Conservation (phyloP, 1,140 invertebrate genomes). For the Pantala flavescens region DNA sequence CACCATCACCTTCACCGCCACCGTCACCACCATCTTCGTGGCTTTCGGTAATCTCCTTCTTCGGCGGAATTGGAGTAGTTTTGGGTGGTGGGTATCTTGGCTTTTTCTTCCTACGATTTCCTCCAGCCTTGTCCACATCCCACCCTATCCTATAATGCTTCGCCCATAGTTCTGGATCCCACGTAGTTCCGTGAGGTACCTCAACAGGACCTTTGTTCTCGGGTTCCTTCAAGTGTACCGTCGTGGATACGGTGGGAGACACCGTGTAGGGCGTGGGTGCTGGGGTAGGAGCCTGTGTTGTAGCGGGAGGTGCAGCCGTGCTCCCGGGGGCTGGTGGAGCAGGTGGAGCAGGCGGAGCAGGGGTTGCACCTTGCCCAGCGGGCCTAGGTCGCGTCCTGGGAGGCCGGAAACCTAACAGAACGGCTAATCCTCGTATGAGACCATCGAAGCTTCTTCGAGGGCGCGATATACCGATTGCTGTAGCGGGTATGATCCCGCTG, state of each 20-base stretch:
- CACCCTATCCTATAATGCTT: not conserved
- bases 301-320: not conserved
- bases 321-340: no score
- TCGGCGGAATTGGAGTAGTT: not conserved
- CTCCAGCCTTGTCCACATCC: not conserved
- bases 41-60: not conserved
- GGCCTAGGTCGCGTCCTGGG: not conserved
- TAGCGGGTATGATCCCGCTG: not conserved
- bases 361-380: not conserved
- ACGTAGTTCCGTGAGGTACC: not conserved
- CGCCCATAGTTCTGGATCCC: not conserved
- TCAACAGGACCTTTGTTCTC: not conserved
- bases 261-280: not conserved
- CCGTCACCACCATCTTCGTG: not conserved
- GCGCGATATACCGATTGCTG: not conserved
- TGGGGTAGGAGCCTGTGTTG: not conserved
- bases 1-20: not conserved
- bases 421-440: not conserved
- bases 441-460: not conserved
- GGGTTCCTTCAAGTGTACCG: not conserved
- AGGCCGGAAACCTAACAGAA: not conserved
- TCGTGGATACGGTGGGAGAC: not conserved
- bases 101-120: not conserved
- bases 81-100: not conserved
- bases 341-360: not conserved